Evolutionary conservation across 2,888 invertebrate species (phyloP).

Genomic region (Lycophotia porphyrea): DNA sequence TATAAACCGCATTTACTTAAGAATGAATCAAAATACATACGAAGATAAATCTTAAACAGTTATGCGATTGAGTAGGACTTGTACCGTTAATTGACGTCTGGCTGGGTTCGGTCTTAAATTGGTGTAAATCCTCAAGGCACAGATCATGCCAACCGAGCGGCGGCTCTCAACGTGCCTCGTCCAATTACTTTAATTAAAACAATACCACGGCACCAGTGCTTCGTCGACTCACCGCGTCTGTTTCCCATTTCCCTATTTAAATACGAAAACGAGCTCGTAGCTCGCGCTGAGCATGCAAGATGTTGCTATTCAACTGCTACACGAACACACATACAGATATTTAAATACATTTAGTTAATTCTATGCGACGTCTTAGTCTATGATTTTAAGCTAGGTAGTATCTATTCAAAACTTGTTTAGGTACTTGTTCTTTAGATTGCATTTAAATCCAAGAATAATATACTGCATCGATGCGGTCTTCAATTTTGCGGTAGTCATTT

Average conservation of each 20-base stretch:
- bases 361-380: constrained; percentile 63
- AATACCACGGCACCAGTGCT: constrained; percentile 88
- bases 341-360: constrained; percentile 64
- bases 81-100: constrained; percentile 86
- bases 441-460: constrained; percentile 53
- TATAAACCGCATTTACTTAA: constrained; percentile 4
- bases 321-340: constrained; percentile 69
- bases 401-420: constrained; percentile 20
- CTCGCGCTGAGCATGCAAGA: constrained; percentile 87
- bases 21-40: constrained; percentile 37
- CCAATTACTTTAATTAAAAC: constrained; percentile 91
- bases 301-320: constrained; percentile 83
- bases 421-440: constrained; percentile 15
- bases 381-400: constrained; percentile 10
- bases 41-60: constrained; percentile 59
- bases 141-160: constrained; percentile 88
- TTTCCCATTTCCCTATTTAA: constrained; percentile 90
- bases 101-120: constrained; percentile 87
- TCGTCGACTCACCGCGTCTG: constrained; percentile 89
- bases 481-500: constrained; percentile 72
- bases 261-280: constrained; percentile 89
- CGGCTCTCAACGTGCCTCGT: constrained; percentile 88
- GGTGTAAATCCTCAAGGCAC: constrained; percentile 90
- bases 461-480: constrained; percentile 61
- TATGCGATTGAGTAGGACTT: constrained; percentile 77